Base-by-base conservation (phyloP, 1,140 invertebrate genomes). In the Bombus fervidus region DNA sequence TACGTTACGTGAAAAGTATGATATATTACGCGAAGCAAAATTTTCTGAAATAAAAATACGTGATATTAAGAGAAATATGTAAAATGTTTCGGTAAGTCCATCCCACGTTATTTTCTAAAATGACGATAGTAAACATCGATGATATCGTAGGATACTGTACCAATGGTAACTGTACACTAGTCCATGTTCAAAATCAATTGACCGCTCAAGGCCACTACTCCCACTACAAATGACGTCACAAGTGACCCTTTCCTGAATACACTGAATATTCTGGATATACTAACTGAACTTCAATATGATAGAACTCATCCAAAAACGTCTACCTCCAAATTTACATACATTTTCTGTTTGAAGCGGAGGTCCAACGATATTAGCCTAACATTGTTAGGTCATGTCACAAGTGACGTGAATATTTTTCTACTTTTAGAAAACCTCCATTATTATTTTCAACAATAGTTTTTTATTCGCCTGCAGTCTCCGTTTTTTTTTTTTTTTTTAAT, bases 151-250 rank as follows among this genome's bases (percentile, higher is more conserved):
- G 8, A 43, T 8, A 13, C 37, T 13, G 39, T 73, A 41, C 22
- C 39, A 39, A 71, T 41, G 15, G 71, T 43, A 73, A 73, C 25
- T 73, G 39, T 37, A 41, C 28, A 1, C 39, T n/a, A 41, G n/a
- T 18, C 28, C 39, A 18, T 73, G 71, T 43, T 28, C 71, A 73
- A 73, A 73, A 73, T 73, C 37, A 73, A 73, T 73, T 73, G 71
- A n/a, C 39, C 37, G 28, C 39, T 73, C 37, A 73, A 73, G 71
- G 71, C 71, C 71, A 41, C 22, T 73, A 37, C 28, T 73, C 39
- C 71, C 71, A 41, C 39, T 39, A 41, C 25, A 10, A 41, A 73
- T 73, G 71, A 73, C 71, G 71, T 73, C 71, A 73, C 71, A 41
- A 73, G 39, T 73, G 71, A 73, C 71, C 71, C 71, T 41, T 73